Evolutionary conservation across 2,113 vertebrate species (phyloP), one percentile per base, ranked within the genome.

Genomic region (Malaclemys terrapin): DNA sequence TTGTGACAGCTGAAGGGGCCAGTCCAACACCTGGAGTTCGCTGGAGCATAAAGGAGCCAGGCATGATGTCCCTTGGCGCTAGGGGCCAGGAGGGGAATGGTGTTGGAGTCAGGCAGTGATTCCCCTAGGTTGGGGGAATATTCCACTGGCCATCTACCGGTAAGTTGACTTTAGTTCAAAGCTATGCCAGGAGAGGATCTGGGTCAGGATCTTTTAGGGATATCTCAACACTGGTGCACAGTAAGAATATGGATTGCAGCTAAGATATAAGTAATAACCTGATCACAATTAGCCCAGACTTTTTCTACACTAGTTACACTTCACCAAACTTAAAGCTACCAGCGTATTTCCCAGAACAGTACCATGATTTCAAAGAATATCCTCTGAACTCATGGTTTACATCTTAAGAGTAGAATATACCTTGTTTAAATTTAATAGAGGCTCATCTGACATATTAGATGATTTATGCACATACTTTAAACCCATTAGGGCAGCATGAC

Each of bases 121-220:
- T 65, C 62, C 14, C 16, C 11, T 69, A 53, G 88, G 76, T 82
- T 4, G 42, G 56, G 50, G 10, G 22, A 87, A 52, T 50, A 82
- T 19, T 42, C 42, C 27, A 1, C 35, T 80, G 17, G 84, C 79
- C 57, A 85, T 19, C n/a, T 47, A n/a, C n/a, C n/a, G n/a, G n/a
- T n/a, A 24, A 59, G 8, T 3, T 2, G 35, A n/a, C 35, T 92
- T 90, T 79, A n/a, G 69, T 52, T 29, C 5, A 92, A 83, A 91
- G 3, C 11, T 31, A 8, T 47, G 8, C 2, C 29, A 8, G 0
- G 1, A 4, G 4, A 79, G 57, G 2, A 6, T 0, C 6, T 84
- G 12, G 31, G 49, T 79, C 35, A 47, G 38, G 59, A 56, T 27
- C 13, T 49, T 76, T 91, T 50, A 42, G 27, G 42, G 56, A 7